A percentile compares a stretch with the other conserved stretches of the same genome.
Conservation (phyloP, 1,140 invertebrate species). For the Philaenus spumarius region DNA sequence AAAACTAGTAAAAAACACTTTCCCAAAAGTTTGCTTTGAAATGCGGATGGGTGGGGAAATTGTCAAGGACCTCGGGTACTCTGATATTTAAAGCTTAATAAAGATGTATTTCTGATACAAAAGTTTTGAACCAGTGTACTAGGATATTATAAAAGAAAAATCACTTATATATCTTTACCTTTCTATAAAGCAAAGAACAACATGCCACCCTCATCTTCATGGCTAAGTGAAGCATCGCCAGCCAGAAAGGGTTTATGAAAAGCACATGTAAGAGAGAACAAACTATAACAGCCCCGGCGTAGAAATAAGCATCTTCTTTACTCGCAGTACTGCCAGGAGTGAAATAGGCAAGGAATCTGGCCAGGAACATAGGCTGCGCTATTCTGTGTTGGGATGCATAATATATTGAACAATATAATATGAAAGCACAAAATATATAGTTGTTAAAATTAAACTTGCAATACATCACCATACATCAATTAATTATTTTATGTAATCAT, state of each 20-base stretch:
- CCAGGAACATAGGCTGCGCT: slow-evolving; percentile 63
- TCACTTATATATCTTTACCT: slow-evolving; percentile 48
- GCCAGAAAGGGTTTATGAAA: slow-evolving; percentile 70
- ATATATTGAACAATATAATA: background rate
- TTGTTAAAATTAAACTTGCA: background rate
- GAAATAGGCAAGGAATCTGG: slow-evolving; percentile 63
- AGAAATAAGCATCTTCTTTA: slow-evolving; percentile 52
- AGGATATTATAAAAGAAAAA: no score
- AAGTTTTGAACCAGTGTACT: no score
- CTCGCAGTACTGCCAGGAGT: slow-evolving; percentile 36
- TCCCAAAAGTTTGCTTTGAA: no score
- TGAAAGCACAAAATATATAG: background rate
- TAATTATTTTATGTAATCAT: background rate
- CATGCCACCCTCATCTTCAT: slow-evolving; percentile 73
- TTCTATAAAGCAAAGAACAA: slow-evolving; percentile 74
- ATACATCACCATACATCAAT: background rate
- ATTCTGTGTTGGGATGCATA: slow-evolving; percentile 45
- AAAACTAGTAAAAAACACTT: no score
- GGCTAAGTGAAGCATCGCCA: slow-evolving; percentile 62
- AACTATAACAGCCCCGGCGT: slow-evolving; percentile 57
- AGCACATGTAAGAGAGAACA: slow-evolving; percentile 62
- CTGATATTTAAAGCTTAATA: no score
- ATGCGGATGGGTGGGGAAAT: no score
- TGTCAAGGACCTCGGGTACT: no score
- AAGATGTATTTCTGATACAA: no score